A percentile compares a stretch with the other conserved stretches of the same genome.
phyloP scores from a whole-genome alignment of 2,797 vertebrate species.

The Brachymystax lenok region DNA sequence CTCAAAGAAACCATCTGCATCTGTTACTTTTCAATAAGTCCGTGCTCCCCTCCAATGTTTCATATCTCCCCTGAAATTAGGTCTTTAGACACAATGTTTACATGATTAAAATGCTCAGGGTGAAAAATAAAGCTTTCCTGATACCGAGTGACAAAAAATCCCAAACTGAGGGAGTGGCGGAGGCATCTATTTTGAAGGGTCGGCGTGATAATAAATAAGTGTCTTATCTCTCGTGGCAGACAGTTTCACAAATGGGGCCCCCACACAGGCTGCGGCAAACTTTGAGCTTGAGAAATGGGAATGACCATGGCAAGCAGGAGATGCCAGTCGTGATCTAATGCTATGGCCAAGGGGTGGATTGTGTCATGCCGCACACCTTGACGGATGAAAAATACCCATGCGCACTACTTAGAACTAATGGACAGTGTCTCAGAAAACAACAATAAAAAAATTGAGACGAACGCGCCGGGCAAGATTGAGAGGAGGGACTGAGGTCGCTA shows the following conservation, averaged over 20 bases:
- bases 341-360: constrained; percentile 70
- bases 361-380: constrained; percentile 75
- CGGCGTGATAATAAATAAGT: constrained; percentile 72
- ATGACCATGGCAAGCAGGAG: constrained; percentile 71
- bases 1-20: neutral
- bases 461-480: constrained; percentile 44
- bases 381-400: constrained; percentile 75
- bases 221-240: constrained; percentile 78
- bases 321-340: constrained; percentile 76
- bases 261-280: constrained; percentile 65
- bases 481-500: constrained; percentile 50
- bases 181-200: constrained; percentile 65
- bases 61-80: neutral
- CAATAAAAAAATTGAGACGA: neutral
- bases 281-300: constrained; percentile 74
- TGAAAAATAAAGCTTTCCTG: constrained; percentile 16
- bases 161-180: constrained; percentile 15
- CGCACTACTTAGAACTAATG: constrained; percentile 77
- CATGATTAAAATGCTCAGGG: constrained; percentile 14
- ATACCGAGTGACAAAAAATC: constrained; percentile 2
- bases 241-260: constrained; percentile 78
- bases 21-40: neutral
- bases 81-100: constrained; percentile 17
- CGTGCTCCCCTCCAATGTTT: neutral
- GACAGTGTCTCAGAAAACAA: constrained; percentile 71